Evolutionary conservation across 2,888 invertebrate species (phyloP).

Genomic region (Torymus aiolomorphi): DNA sequence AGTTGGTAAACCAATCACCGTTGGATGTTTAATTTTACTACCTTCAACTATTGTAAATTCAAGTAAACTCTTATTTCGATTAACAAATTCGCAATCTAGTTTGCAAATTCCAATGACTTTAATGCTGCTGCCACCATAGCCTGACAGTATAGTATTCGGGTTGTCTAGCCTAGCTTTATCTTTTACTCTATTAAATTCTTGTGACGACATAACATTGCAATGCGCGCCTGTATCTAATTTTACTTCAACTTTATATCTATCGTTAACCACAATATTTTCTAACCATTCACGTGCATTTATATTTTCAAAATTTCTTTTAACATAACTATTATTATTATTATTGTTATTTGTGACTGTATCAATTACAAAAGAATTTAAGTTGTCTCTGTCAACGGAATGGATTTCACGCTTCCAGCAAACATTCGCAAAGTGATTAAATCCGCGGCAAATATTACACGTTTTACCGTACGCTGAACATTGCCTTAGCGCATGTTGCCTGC

Average conservation of each 20-base stretch:
- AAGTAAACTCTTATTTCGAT: no score
- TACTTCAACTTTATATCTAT: conserved; percentile 18
- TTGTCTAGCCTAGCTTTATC: conserved; percentile 8
- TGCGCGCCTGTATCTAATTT: conserved; percentile 53
- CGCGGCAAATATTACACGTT: conserved; percentile 48
- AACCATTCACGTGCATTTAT: no score
- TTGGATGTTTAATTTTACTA: conserved; percentile 35
- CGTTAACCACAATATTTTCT: conserved; percentile 26
- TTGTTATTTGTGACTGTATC: no score
- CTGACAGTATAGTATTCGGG: conserved; percentile 23
- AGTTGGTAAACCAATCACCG: conserved; percentile 46
- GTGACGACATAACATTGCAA: conserved; percentile 39
- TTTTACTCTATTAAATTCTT: conserved; percentile 32
- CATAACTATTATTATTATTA: no score
- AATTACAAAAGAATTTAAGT: not conserved
- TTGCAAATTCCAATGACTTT: conserved; percentile 43
- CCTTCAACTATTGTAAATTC: conserved; percentile 49
- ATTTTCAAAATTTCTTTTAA: no score
- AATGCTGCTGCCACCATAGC: conserved; percentile 39
- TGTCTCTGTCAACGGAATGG: not conserved
- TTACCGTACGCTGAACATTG: conserved; percentile 56
- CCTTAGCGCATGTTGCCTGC: conserved; percentile 36
- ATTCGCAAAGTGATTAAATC: conserved; percentile 54
- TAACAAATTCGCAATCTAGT: no score
- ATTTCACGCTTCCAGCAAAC: conserved; percentile 42